Percentiles rank a stretch among this genome's conserved stretches.
Evolutionary conservation across 1,140 invertebrate species (phyloP).

Genomic region (Oncopeltus fasciatus): DNA sequence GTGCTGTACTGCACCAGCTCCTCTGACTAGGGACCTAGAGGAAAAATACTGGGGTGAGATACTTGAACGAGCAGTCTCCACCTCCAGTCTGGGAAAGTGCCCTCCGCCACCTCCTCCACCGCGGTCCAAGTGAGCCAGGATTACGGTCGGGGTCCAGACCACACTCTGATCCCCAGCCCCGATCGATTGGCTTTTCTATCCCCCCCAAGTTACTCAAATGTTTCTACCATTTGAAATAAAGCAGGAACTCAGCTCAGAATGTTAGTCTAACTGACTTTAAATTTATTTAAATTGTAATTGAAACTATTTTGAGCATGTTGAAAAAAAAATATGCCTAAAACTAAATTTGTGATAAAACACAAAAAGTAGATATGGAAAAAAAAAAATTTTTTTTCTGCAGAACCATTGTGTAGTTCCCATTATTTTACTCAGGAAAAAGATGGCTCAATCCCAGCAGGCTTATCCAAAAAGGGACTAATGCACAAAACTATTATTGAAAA

Average conservation of each 20-base stretch:
- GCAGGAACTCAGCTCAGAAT: neutral
- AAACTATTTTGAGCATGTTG: too few species aligned
- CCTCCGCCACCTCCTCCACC: constrained; percentile 21
- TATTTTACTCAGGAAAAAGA: too few species aligned
- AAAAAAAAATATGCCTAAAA: too few species aligned
- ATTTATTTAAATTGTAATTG: neutral
- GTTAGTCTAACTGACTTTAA: neutral
- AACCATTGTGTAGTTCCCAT: too few species aligned
- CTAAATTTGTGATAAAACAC: too few species aligned
- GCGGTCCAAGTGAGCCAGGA: constrained; percentile 5
- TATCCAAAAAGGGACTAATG: too few species aligned
- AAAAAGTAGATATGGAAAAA: too few species aligned
- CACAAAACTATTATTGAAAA: too few species aligned
- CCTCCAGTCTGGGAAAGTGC: constrained; percentile 45
- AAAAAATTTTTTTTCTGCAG: too few species aligned
- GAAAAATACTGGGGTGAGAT: constrained; percentile 66
- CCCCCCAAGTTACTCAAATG: too few species aligned
- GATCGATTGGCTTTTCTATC: neutral
- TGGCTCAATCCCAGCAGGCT: too few species aligned
- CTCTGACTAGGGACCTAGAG: constrained; percentile 40
- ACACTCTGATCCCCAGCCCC: neutral
- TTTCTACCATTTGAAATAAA: neutral
- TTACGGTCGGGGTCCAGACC: constrained; percentile 4
- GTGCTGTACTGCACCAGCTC: constrained; percentile 11
- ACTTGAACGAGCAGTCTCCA: constrained; percentile 51